Conservation (phyloP, 2,797 vertebrate species). For the Myotis vivesi region DNA sequence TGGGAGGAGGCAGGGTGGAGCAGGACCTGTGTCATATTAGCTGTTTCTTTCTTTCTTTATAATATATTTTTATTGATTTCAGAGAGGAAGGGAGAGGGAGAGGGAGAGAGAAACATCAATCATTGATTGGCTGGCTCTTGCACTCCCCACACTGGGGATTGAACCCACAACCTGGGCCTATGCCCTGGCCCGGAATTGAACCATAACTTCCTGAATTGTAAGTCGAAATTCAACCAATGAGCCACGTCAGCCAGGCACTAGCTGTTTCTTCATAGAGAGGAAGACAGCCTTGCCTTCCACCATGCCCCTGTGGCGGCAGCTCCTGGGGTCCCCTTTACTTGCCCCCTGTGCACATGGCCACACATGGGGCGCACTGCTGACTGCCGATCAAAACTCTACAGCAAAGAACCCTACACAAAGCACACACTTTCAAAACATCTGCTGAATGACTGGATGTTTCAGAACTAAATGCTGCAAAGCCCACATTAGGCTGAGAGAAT, state of each 20-base stretch:
- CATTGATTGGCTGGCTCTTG: no score
- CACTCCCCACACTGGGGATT: no score
- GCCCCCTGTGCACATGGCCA: background rate
- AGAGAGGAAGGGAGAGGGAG: no score
- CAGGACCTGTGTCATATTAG: background rate
- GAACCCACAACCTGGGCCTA: no score
- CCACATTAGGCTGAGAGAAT: background rate
- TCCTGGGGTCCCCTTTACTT: no score
- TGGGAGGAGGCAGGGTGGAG: fast-evolving
- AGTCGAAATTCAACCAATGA: no score
- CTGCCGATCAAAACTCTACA: background rate
- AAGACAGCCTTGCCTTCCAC: background rate
- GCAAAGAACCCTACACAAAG: background rate
- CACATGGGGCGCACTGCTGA: background rate
- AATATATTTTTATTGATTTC: no score
- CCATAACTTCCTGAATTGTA: no score
- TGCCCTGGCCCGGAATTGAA: no score
- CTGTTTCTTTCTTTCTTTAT: no score
- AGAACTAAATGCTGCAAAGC: background rate
- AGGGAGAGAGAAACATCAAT: no score
- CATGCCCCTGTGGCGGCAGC: fast-evolving
- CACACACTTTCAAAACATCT: background rate
- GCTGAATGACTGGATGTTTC: background rate
- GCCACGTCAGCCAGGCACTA: no score
- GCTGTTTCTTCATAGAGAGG: background rate